phyloP scores from a whole-genome alignment of 2,888 invertebrate species.

The Lagria hirta region DNA sequence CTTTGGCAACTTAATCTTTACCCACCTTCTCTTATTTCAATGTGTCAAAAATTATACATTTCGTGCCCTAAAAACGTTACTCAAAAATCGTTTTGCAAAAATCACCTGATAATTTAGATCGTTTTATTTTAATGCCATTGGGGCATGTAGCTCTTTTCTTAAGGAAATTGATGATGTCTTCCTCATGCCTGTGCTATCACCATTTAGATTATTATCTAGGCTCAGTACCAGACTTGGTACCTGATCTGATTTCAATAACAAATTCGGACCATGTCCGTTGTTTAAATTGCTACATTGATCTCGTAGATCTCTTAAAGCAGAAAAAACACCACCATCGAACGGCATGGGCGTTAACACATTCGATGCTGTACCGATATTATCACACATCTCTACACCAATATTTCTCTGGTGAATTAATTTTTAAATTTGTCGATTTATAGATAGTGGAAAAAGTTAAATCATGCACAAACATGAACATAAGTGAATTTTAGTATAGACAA shows the following conservation, averaged over 20 bases:
- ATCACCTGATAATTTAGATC: conserved; percentile 6
- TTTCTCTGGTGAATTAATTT: conserved; percentile 24
- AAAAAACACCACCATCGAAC: conserved; percentile 37
- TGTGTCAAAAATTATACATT: conserved; percentile 18
- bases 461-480: no score
- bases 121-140: conserved; percentile 2
- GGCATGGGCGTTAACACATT: conserved; percentile 40
- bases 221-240: conserved; percentile 33
- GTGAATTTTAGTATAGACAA: no score
- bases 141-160: background rate
- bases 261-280: conserved; percentile 46
- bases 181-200: conserved; percentile 26
- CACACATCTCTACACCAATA: conserved; percentile 30
- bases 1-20: conserved; percentile 16
- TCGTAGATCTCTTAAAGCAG: conserved; percentile 34
- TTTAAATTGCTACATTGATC: conserved; percentile 42
- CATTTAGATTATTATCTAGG: conserved; percentile 38
- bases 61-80: conserved; percentile 17
- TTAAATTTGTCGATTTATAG: conserved; percentile 9
- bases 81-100: conserved; percentile 9
- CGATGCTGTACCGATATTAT: conserved; percentile 36
- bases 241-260: conserved; percentile 49
- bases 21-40: conserved; percentile 8
- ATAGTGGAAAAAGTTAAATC: no score
- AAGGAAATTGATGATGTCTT: conserved; percentile 19